phyloP scores from a whole-genome alignment of 1,140 invertebrate genomes.

The Diabrotica undecimpunctata region DNA sequence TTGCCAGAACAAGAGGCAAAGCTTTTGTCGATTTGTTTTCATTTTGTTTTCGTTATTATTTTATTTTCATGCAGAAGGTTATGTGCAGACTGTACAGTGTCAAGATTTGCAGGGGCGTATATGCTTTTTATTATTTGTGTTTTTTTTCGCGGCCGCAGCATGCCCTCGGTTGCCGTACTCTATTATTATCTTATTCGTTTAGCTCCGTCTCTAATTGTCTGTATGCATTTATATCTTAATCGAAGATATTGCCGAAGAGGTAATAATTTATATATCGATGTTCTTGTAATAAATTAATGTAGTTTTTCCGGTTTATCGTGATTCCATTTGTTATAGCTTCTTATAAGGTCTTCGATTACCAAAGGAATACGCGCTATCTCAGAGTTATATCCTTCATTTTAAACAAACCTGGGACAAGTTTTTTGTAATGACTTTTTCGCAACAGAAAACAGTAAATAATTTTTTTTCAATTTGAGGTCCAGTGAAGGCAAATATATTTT shows the following conservation, averaged over 20 bases:
- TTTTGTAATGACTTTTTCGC: no score
- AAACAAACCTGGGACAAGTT: no score
- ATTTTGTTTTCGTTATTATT: slow-evolving; percentile 21
- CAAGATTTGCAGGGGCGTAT: slow-evolving; percentile 31
- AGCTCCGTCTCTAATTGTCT: slow-evolving; percentile 28
- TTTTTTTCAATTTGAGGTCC: no score
- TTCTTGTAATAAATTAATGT: neutral
- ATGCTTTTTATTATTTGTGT: slow-evolving; percentile 11
- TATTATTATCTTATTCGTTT: slow-evolving; percentile 36
- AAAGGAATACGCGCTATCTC: neutral
- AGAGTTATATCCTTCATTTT: neutral
- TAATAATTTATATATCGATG: neutral
- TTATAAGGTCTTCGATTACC: neutral
- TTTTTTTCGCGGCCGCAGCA: slow-evolving; percentile 11
- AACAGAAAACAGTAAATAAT: no score
- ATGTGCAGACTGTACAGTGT: slow-evolving; percentile 22
- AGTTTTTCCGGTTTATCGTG: neutral
- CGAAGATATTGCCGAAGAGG: slow-evolving; percentile 7
- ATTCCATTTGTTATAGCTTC: neutral
- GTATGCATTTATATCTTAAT: slow-evolving; percentile 26
- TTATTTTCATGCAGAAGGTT: slow-evolving; percentile 27
- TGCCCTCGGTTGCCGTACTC: slow-evolving; percentile 29
- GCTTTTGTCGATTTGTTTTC: slow-evolving; percentile 20
- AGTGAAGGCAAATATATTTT: no score
- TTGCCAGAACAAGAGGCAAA: slow-evolving; percentile 23